A percentile compares a stretch with the other conserved stretches of the same genome.
These are phyloP conservation scores for Cheiracanthium punctorium DNA, from an alignment of 2,888 invertebrate species.

Conservation along the genomic window DNA sequence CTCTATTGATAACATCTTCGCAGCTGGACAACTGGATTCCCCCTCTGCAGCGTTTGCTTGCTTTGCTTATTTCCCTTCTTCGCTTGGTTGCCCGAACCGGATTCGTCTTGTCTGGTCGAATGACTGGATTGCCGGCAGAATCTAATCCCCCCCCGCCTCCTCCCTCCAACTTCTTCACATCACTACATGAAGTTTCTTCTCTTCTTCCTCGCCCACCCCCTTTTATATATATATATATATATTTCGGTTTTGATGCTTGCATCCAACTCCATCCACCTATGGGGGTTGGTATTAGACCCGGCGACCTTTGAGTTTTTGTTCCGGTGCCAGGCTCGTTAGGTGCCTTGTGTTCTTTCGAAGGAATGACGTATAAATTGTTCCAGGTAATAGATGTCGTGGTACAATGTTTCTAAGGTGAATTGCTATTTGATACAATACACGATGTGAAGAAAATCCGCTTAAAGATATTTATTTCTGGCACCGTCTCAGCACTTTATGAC, in stretches of 20 bases:
- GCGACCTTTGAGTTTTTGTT: slow-evolving; percentile 14
- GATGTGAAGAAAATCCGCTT: no score
- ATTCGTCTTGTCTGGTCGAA: slow-evolving; percentile 68
- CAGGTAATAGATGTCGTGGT: background rate
- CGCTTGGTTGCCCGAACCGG: slow-evolving; percentile 67
- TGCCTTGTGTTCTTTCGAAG: background rate
- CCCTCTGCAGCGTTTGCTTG: slow-evolving; percentile 5
- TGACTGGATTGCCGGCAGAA: slow-evolving; percentile 57
- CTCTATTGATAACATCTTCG: slow-evolving; percentile 64
- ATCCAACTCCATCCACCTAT: background rate
- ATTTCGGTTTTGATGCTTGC: background rate
- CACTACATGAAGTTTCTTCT: background rate
- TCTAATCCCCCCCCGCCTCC: background rate
- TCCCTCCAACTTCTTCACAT: background rate
- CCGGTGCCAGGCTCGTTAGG: background rate
- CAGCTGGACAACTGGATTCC: slow-evolving; percentile 52
- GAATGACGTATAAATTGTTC: background rate
- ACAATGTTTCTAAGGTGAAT: background rate
- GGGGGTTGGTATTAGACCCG: background rate
- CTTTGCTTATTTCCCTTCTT: slow-evolving; percentile 20
- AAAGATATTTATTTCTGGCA: no score
- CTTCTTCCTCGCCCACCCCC: background rate
- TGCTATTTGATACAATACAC: no score
- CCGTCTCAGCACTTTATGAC: no score
- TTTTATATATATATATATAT: no score